Conservation (phyloP, 2,113 vertebrate species). For the Microtus ochrogaster region DNA sequence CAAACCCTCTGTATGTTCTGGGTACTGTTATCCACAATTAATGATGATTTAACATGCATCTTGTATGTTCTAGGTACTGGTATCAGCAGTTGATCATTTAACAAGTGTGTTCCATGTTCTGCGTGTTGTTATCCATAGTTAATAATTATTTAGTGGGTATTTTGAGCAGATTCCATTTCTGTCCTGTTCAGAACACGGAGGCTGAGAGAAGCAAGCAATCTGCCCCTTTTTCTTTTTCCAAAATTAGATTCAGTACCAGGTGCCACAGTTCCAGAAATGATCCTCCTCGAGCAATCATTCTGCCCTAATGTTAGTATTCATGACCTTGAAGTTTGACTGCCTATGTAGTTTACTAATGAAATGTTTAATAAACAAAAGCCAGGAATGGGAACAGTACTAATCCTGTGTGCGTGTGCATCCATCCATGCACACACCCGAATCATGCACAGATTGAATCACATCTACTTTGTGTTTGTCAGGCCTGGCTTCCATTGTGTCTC, state of each 20-base stretch:
- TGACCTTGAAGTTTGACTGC: background rate
- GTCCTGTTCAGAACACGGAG: background rate
- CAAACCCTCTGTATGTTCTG: background rate
- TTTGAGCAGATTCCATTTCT: background rate
- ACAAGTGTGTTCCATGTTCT: background rate
- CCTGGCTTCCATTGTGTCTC: background rate
- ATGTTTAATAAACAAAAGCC: background rate
- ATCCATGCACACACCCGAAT: background rate
- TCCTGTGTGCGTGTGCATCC: fast-evolving
- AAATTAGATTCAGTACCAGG: background rate
- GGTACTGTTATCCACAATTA: background rate
- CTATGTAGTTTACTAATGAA: background rate
- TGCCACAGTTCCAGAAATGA: background rate
- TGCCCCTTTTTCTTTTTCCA: background rate
- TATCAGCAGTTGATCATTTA: background rate
- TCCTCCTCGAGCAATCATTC: background rate
- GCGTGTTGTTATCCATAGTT: background rate
- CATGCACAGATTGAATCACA: background rate
- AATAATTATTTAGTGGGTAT: background rate
- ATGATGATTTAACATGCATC: background rate
- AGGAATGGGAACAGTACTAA: background rate
- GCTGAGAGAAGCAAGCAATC: background rate
- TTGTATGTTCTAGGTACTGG: background rate
- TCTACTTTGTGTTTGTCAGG: background rate
- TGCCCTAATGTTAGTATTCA: background rate